Percentiles rank a stretch among this genome's conserved stretches.
Conservation (phyloP, 2,113 vertebrate species). For the Ceyx cyanopectus region DNA sequence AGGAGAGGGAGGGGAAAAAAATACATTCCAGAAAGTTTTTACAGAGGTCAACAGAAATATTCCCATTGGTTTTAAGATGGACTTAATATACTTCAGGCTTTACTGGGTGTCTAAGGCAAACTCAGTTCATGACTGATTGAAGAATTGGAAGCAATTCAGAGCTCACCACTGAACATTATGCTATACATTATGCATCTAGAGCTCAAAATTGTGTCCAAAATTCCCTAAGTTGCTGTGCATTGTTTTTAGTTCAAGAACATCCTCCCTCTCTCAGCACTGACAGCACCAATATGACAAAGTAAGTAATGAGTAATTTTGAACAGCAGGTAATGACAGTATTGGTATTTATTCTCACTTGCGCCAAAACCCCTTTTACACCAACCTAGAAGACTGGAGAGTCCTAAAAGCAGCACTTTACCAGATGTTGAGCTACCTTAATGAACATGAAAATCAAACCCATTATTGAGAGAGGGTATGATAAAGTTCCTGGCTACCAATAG, state of each 20-base stretch:
- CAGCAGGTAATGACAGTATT: neutral
- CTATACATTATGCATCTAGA: neutral
- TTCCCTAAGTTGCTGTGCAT: neutral
- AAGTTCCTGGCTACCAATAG: neutral
- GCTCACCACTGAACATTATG: neutral
- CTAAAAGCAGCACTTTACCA: conserved; percentile 46
- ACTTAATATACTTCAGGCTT: neutral
- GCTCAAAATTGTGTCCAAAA: neutral
- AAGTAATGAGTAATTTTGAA: neutral
- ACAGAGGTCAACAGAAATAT: neutral
- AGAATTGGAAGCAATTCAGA: conserved; percentile 13
- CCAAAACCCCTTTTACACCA: neutral
- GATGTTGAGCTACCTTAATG: neutral
- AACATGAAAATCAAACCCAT: conserved; percentile 43
- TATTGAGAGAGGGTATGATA: neutral
- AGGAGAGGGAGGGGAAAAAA: too few species aligned
- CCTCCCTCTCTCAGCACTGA: neutral
- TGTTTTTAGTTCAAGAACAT: neutral
- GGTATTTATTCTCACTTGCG: neutral
- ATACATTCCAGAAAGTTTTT: neutral
- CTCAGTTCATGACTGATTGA: neutral
- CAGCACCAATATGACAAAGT: conserved; percentile 23
- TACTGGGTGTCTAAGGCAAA: neutral
- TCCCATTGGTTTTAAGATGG: neutral
- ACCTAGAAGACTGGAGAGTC: neutral